These are phyloP conservation scores for Mamestra configurata DNA, from an alignment of 1,140 invertebrate species.

Conservation along the genomic window DNA sequence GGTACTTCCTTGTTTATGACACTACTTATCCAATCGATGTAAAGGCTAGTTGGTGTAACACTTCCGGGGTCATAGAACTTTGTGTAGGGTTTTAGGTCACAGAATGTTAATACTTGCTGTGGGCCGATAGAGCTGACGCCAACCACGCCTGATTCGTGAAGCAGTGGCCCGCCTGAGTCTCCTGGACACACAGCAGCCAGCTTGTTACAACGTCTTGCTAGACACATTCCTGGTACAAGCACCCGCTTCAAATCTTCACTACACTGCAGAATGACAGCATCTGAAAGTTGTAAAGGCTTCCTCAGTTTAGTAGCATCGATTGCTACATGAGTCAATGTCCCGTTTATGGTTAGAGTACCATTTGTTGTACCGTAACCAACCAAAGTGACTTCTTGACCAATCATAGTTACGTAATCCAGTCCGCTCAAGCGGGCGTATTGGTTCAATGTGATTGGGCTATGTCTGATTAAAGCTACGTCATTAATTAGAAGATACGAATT, in stretches of 20 bases:
- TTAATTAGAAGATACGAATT: neutral
- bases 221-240: neutral
- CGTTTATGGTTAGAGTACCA: neutral
- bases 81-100: neutral
- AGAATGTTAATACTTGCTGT: neutral
- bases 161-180: slow-evolving; percentile 47
- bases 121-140: slow-evolving; percentile 29
- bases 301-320: neutral
- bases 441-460: neutral
- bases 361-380: slow-evolving; percentile 4
- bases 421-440: neutral
- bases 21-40: slow-evolving; percentile 47
- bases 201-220: slow-evolving; percentile 18
- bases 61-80: slow-evolving; percentile 12
- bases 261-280: neutral
- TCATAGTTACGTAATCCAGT: slow-evolving; percentile 6
- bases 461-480: neutral
- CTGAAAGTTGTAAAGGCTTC: neutral
- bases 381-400: slow-evolving; percentile 20
- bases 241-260: neutral
- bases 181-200: slow-evolving; percentile 15
- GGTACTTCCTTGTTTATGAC: neutral
- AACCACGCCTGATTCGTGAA: slow-evolving; percentile 42
- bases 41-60: slow-evolving; percentile 44
- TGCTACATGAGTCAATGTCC: neutral